A percentile compares a stretch with the other conserved stretches of the same genome.
Evolutionary conservation across 1,140 invertebrate species (phyloP).

Genomic region (Hylyphantes graminicola): DNA sequence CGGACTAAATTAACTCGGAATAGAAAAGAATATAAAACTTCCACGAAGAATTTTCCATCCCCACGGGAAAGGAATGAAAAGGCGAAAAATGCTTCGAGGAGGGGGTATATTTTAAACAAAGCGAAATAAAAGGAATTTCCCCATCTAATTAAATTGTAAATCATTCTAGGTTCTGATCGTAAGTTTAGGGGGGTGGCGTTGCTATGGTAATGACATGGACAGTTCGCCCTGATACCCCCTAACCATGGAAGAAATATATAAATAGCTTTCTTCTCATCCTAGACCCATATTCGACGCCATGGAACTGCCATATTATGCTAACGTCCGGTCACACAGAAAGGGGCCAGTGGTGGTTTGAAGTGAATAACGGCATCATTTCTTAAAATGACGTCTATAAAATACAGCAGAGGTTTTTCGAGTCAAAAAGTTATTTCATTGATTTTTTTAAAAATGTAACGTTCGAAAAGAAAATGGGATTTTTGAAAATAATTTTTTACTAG

Average conservation of each 20-base stretch:
- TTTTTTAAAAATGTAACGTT: too few species aligned
- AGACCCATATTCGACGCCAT: conserved; percentile 37
- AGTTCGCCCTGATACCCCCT: conserved; percentile 1
- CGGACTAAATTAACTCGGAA: conserved; percentile 29
- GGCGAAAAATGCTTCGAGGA: conserved; percentile 19
- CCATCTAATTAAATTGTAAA: conserved; percentile 47
- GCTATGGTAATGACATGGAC: conserved; percentile 29
- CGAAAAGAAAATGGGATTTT: too few species aligned
- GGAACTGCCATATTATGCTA: conserved; percentile 12
- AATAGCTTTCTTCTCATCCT: conserved; percentile 8
- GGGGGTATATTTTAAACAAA: conserved; percentile 33
- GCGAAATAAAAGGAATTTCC: conserved; percentile 20
- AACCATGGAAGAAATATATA: conserved; percentile 42
- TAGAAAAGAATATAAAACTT: conserved; percentile 29
- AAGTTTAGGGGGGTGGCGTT: conserved; percentile 2
- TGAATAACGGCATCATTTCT: conserved; percentile 2
- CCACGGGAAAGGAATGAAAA: background rate
- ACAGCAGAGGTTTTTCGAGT: too few species aligned
- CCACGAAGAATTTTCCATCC: conserved; percentile 28
- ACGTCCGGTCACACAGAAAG: background rate
- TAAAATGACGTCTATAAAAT: conserved; percentile 19
- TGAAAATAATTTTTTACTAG: too few species aligned
- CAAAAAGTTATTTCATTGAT: too few species aligned
- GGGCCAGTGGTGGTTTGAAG: conserved; percentile 4
- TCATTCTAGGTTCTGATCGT: conserved; percentile 32